Conservation (phyloP, 1,140 invertebrate species). For the Atta texana region DNA sequence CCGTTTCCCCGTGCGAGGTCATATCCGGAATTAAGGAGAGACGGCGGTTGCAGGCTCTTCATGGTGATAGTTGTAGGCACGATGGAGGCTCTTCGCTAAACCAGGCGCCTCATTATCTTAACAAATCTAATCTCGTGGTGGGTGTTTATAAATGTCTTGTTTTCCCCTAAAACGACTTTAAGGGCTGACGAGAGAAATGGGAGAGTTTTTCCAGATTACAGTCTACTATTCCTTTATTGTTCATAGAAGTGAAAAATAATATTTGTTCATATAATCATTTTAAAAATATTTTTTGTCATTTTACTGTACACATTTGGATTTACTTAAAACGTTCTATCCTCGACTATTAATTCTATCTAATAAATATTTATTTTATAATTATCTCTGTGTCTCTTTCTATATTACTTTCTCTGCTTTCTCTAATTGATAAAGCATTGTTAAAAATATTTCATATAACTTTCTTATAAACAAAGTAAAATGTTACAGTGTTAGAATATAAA, state of each 20-base stretch:
- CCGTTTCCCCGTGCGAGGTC: slow-evolving; percentile 68
- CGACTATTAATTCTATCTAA: background rate
- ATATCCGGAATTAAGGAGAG: slow-evolving; percentile 82
- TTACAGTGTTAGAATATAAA: background rate
- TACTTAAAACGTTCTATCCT: background rate
- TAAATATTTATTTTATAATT: background rate
- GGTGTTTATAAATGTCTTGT: slow-evolving; percentile 87
- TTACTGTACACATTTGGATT: background rate
- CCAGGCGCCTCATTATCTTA: slow-evolving; percentile 85
- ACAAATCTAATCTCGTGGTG: slow-evolving; percentile 86
- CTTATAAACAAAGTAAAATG: no score
- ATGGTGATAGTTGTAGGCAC: slow-evolving; percentile 67
- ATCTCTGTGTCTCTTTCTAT: background rate
- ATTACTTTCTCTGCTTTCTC: background rate
- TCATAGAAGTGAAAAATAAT: slow-evolving; percentile 26
- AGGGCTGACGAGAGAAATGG: slow-evolving; percentile 49
- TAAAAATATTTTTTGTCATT: background rate
- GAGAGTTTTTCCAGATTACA: slow-evolving; percentile 54
- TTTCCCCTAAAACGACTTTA: slow-evolving; percentile 80
- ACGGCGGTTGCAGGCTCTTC: slow-evolving; percentile 74
- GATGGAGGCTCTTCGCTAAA: slow-evolving; percentile 74
- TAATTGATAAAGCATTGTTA: background rate
- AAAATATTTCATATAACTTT: background rate
- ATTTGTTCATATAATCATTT: background rate
- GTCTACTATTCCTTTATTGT: slow-evolving; percentile 53